Evolutionary conservation across 2,797 vertebrate species (phyloP), one percentile per base, ranked within the genome.

Genomic region (Peromyscus attwateri): DNA sequence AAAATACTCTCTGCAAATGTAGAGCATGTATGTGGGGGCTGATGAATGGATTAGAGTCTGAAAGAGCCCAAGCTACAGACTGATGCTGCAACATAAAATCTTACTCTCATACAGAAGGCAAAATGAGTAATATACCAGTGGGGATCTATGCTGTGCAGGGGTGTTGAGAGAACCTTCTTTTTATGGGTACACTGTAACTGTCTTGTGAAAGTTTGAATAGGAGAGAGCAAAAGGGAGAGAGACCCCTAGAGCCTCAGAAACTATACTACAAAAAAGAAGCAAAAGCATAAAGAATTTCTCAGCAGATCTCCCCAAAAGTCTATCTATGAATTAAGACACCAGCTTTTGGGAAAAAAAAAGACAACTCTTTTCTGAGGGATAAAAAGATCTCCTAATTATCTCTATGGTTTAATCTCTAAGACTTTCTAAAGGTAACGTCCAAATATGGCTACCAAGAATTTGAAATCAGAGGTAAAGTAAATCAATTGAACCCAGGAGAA

Each of bases 391-490:
- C 21, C 73, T 46, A 27, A 80, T 66, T 85, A 91, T 49, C 6
- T 49, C 19, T 71, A 25, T 14, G 21, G 3, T 77, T 90, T 13
- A 68, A 12, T 73, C 29, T 16, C 11, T 17, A 80, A 57, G 9
- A 1, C 1, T 55, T 93, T 82, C 4, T 73, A 43, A 43, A 91
- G 13, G 27, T 43, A 93, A 93, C 62, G 27, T 83, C 4, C 14
- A 62, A 27, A 29, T 31, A 17, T 49, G 71, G 6, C 6, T 27
- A 11, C 62, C 17, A 60, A 68, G 82, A 71, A 27, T 55, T 79
- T 89, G 37, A 95, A 95, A 93, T 3, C n/a, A 73, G 17, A 70
- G 11, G 52, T 87, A 3, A 96, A 52, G 16, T 46, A 84, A 57
- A 70, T 37, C 3, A 87, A 27, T 46, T 43, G 68, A 92, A 46